These are phyloP conservation scores for Percopsis transmontana DNA, from an alignment of 2,113 vertebrate genomes.

Conservation along the genomic window DNA sequence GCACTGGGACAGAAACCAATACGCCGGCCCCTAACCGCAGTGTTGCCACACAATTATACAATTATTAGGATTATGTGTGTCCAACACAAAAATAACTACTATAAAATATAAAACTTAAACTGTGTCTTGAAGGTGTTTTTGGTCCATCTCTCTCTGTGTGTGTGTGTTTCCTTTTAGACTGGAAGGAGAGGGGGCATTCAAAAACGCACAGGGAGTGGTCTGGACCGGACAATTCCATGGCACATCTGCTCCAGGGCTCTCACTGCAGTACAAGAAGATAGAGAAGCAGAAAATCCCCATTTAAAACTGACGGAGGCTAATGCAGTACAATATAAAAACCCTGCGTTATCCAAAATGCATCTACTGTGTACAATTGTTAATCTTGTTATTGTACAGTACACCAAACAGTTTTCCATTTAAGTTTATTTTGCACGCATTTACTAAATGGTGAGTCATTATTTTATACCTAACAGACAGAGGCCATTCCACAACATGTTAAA, in stretches of 20 bases:
- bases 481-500: not conserved
- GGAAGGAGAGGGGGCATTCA: conserved; percentile 81
- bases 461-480: not conserved
- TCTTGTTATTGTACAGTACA: not conserved
- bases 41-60: no score
- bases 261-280: conserved; percentile 72
- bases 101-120: not conserved
- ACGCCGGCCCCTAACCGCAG: no score
- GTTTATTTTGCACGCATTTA: not conserved
- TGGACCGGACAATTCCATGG: conserved; percentile 83
- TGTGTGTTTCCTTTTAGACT: conserved; percentile 62
- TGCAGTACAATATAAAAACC: not conserved
- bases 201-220: conserved; percentile 70
- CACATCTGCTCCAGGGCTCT: conserved; percentile 79
- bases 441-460: not conserved
- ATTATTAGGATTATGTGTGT: no score
- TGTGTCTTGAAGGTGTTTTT: not conserved
- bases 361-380: not conserved
- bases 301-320: not conserved
- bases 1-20: not conserved
- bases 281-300: not conserved
- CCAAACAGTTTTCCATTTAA: not conserved
- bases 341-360: not conserved
- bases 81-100: no score
- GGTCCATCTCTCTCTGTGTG: not conserved